Evolutionary conservation across 2,888 invertebrate genomes (phyloP).

Genomic region (Drosophila bunnanda): DNA sequence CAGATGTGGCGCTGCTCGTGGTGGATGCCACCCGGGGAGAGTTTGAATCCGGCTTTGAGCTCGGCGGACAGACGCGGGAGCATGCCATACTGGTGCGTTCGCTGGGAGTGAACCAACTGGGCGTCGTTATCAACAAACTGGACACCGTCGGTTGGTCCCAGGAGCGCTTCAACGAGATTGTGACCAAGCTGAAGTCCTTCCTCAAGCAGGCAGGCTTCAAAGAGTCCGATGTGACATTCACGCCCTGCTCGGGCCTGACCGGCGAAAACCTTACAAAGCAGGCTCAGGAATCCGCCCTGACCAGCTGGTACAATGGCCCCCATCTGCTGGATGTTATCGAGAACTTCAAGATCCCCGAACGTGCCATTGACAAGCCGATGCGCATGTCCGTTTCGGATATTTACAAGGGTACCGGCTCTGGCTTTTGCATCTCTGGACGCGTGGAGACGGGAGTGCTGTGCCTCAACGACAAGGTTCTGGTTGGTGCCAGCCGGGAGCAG

Average conservation of each 20-base stretch:
- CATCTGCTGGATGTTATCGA: slow-evolving; percentile 94
- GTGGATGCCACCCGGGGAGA: slow-evolving; percentile 98
- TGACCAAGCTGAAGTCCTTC: slow-evolving; percentile 91
- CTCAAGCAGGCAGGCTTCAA: slow-evolving; percentile 96
- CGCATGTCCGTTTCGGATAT: slow-evolving; percentile 97
- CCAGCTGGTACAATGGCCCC: slow-evolving; percentile 93
- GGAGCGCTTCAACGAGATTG: slow-evolving; percentile 95
- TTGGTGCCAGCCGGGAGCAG: slow-evolving; percentile 93
- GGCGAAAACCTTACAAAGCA: slow-evolving; percentile 94
- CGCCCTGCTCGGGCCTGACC: slow-evolving; percentile 98
- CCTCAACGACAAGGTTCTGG: slow-evolving; percentile 93
- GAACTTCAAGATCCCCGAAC: slow-evolving; percentile 93
- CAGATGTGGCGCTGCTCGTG: slow-evolving; percentile 98
- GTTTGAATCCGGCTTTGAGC: slow-evolving; percentile 99
- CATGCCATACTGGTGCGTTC: slow-evolving; percentile 97
- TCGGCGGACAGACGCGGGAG: slow-evolving; percentile 98
- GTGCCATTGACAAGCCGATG: slow-evolving; percentile 94
- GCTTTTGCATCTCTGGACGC: slow-evolving; percentile 95
- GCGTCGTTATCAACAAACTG: slow-evolving; percentile 98
- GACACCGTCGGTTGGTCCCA: slow-evolving; percentile 98
- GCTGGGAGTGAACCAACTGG: slow-evolving; percentile 95
- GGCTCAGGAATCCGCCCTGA: slow-evolving; percentile 87
- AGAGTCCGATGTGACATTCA: slow-evolving; percentile 93
- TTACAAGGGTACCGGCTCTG: slow-evolving; percentile 96
- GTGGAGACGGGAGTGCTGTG: slow-evolving; percentile 96